Evolutionary conservation across 2,113 vertebrate species (phyloP), one percentile per base, ranked within the genome.

Genomic region (Coregonus clupeaformis): DNA sequence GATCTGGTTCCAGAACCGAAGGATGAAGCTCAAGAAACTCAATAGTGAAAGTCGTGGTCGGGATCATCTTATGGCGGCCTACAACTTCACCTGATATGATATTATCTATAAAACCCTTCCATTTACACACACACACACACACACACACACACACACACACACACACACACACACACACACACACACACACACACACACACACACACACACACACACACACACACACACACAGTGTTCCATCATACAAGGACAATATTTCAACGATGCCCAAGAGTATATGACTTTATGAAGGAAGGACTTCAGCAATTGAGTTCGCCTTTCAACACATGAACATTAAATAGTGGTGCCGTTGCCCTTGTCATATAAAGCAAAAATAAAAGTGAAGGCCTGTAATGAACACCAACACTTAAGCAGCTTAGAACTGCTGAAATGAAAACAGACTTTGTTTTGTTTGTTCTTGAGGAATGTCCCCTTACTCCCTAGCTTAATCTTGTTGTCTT

Each of bases 1-100:
- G 94, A 98, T 98, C 93, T 98, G 97, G 97, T 98, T 98, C 94
- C 97, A 98, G 83, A 98, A 98, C 94, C 95, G 97, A 91, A 96
- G 97, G 91, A 98, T 98, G 97, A 98, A 98, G 92, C 94, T 98
- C 85, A 98, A 98, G 95, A 99, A 98, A 93, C 94, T 97, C 84
- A 98, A 94, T 93, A 92, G 96, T 84, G 97, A 98, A 92, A 97
- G 90, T 86, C 94, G 96, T 71, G 96, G 95, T 87, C 94, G 95
- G 75, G 95, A 95, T 89, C 94, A 96, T 82, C 36, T 42, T 42
- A 92, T 93, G 85, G 93, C 92, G 18, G 92, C 93, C 90, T 97
- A 96, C 87, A 95, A 94, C 92, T 97, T 96, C 86, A 95, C 95
- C 85, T 97, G 93, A 96, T 32, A 69, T 77, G 5, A 59, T 42